Evolutionary conservation across 2,797 vertebrate species (phyloP).

Genomic region (Micropoecilia bifurca): DNA sequence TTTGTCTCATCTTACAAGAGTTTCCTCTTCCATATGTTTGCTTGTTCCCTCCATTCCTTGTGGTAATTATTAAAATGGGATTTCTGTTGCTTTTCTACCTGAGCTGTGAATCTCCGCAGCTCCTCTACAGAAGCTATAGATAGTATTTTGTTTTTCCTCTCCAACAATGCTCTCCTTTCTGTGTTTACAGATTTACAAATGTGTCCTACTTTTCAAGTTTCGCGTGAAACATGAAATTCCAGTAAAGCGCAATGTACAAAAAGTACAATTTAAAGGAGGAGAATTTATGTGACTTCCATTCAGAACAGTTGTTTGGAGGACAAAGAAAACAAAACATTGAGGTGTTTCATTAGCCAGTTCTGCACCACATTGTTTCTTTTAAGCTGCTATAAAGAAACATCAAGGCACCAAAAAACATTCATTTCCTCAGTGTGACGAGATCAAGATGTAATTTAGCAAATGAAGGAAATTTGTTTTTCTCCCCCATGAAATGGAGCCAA

Average conservation of each 20-base stretch:
- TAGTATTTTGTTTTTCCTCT: neutral
- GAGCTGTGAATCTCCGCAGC: neutral
- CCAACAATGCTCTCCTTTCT: neutral
- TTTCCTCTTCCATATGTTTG: neutral
- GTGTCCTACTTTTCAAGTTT: neutral
- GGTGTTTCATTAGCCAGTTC: neutral
- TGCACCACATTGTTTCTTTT: neutral
- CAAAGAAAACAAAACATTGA: neutral
- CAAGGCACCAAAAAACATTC: neutral
- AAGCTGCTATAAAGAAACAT: neutral
- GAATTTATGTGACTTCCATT: neutral
- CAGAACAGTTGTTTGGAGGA: neutral
- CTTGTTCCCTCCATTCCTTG: neutral
- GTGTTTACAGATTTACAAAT: neutral
- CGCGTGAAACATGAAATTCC: neutral
- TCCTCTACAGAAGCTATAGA: neutral
- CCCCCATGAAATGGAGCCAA: constrained; percentile 22
- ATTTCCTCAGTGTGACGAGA: neutral
- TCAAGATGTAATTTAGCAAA: too few relatives aligned
- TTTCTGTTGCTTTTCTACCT: neutral
- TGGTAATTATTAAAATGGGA: neutral
- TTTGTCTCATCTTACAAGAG: neutral
- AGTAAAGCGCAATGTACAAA: neutral
- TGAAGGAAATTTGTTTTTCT: neutral
- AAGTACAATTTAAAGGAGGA: neutral